Evolutionary conservation across 2,113 vertebrate species (phyloP), one percentile per base, ranked within the genome.

Genomic region (Lichenostomus cassidix): DNA sequence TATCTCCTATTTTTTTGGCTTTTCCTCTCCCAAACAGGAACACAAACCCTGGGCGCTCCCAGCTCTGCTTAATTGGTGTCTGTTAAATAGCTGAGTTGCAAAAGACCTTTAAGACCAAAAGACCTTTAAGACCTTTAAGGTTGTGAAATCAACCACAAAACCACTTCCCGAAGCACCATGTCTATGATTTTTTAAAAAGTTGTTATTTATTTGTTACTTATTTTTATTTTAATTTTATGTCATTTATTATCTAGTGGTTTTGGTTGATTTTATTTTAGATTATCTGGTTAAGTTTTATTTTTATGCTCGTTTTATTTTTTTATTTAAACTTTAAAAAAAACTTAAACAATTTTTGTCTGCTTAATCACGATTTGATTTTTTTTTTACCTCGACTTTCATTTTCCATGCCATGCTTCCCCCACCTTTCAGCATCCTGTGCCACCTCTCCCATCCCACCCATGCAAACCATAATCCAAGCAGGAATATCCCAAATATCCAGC

Each of bases 1-100:
- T 24, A 0, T 1, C 12, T 50, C 37, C 19, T 5, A 0, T 15
- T 47, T 50, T 64, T 49, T 63, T 37, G 33, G 31, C 29, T 24
- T 58, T 46, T 55, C 80, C 47, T 28, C 56, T 56, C 44, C 23
- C 23, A 31, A 65, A 27, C 14, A 35, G 67, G 50, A 69, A 3
- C 46, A 37, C 11, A 44, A 74, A 21, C 58, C 11, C 29, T 49
- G 70, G 70, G 29, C 31, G 3, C 24, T 62, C 78, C 47, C 55
- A 69, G 0, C 63, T 76, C 62, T 7, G 53, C 9, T 60, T 35
- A 15, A 31, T 5, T 75, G 53, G 39, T 68, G 53, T 35, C n/a
- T 89, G 24, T 31, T 35, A 15, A 68, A 27, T 12, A 27, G 46
- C 12, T 76, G 70, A 31, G 42, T 58, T 68, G 49, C 39, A 64